Conservation (phyloP, 2,797 vertebrate genomes). For the Acanthornis magna region DNA sequence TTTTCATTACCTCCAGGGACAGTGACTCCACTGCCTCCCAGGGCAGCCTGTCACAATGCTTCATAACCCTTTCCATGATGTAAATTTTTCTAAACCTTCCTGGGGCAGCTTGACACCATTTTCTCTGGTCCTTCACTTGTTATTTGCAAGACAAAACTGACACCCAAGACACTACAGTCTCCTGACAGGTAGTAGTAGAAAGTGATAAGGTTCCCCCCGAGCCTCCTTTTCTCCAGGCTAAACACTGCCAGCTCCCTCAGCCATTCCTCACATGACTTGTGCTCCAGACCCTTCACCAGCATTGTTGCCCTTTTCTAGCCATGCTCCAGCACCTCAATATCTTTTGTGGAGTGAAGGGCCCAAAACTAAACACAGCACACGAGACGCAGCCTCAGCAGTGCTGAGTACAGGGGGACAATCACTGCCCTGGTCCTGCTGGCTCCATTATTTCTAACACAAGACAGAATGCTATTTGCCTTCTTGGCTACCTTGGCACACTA, state of each 20-base stretch:
- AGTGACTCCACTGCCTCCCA: too few relatives aligned
- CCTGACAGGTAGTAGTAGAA: neutral
- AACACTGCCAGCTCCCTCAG: neutral
- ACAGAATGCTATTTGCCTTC: neutral
- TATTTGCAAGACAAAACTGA: neutral
- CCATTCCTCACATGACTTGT: neutral
- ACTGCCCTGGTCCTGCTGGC: neutral
- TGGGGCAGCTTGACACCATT: neutral
- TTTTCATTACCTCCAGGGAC: neutral
- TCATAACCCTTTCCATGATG: neutral
- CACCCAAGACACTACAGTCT: neutral
- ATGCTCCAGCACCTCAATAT: neutral
- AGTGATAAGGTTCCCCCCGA: fast-evolving
- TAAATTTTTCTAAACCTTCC: neutral
- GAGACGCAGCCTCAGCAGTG: fast-evolving
- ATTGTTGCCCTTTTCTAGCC: neutral
- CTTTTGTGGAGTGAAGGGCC: neutral
- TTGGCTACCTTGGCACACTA: neutral
- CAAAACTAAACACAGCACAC: neutral
- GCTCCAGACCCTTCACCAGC: neutral
- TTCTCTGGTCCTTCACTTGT: neutral
- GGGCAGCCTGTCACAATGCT: neutral
- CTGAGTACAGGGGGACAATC: neutral
- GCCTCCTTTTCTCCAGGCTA: neutral
- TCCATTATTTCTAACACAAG: neutral